Base-by-base conservation (phyloP, 2,888 invertebrate genomes). In the Tetrapedia diversipes region DNA sequence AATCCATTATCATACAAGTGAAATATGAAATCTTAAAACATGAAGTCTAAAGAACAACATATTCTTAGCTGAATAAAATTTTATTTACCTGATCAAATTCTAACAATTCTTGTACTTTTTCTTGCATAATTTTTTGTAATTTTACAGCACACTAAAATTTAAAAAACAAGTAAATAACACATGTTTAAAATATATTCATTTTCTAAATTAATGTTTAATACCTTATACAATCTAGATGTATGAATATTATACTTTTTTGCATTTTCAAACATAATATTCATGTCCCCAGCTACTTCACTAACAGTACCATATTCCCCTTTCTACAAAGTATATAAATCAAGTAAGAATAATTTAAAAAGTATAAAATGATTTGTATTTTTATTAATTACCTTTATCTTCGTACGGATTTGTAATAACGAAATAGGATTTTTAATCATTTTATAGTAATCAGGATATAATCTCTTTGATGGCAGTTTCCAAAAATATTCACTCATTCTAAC, bases 211-310 rank as follows among this genome's bases (percentile, higher is more conserved):
- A 51, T 32, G 4, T 72, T 43, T 57, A 49, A 90, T 92, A 95
- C 96, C 92, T 96, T 96, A 90, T 97, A 97, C 16, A 97, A 93
- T 85, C 95, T 94, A 49, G 97, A 97, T 47, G 95, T 95, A 59
- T 95, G 94, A 53, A 96, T 93, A 92, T 97, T 98, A 90, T 98
- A 98, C 87, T 96, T 95, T 90, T 96, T 97, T 14, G 99, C 99
- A 92, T 99, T 99, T 90, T 98, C 98, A 91, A 99, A 97, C 96
- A 99, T 98, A 59, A 98, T 95, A 89, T 98, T 98, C 93, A 99
- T 94, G 90, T 99, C 99, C 0, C 96, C 96, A 0, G 98, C 97
- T 49, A 99, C 95, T 91, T 98, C 97, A 34, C 96, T 96, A 0
- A 98, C 93, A 14, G 96, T 97, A 0, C 95, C 96, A 90, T 98